Conservation (phyloP, 2,888 invertebrate species). For the Stratiomys singularior region DNA sequence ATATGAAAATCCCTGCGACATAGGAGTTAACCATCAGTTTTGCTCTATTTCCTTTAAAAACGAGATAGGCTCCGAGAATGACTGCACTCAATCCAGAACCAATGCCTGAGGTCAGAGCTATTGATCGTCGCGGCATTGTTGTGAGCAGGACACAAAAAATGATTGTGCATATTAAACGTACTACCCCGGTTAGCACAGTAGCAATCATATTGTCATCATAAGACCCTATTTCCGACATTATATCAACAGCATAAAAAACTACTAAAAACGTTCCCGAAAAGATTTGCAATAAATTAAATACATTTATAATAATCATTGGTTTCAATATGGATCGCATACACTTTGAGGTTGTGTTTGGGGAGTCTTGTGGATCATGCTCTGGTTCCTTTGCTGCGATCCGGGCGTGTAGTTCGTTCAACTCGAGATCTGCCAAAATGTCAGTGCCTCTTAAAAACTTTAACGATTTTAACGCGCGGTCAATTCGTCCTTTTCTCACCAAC, state of each 20-base stretch:
- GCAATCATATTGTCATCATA: constrained; percentile 68
- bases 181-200: constrained; percentile 76
- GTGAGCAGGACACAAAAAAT: constrained; percentile 74
- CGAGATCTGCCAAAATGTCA: constrained; percentile 69
- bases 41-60: constrained; percentile 59
- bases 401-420: constrained; percentile 72
- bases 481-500: constrained; percentile 73
- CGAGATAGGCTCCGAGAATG: constrained; percentile 69
- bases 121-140: constrained; percentile 72
- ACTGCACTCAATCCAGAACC: constrained; percentile 75
- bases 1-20: constrained; percentile 67
- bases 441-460: constrained; percentile 72
- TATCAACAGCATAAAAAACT: constrained; percentile 82
- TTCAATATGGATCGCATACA: constrained; percentile 73
- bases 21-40: constrained; percentile 61
- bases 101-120: constrained; percentile 74
- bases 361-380: constrained; percentile 56
- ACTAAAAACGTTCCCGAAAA: constrained; percentile 80
- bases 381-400: constrained; percentile 70
- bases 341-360: constrained; percentile 62
- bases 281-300: constrained; percentile 78
- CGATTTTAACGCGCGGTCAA: constrained; percentile 69
- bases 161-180: constrained; percentile 73
- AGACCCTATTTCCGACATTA: constrained; percentile 70
- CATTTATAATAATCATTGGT: constrained; percentile 77